Evolutionary conservation across 2,113 vertebrate species (phyloP), one percentile per base, ranked within the genome.

Genomic region (Caranx melampygus): DNA sequence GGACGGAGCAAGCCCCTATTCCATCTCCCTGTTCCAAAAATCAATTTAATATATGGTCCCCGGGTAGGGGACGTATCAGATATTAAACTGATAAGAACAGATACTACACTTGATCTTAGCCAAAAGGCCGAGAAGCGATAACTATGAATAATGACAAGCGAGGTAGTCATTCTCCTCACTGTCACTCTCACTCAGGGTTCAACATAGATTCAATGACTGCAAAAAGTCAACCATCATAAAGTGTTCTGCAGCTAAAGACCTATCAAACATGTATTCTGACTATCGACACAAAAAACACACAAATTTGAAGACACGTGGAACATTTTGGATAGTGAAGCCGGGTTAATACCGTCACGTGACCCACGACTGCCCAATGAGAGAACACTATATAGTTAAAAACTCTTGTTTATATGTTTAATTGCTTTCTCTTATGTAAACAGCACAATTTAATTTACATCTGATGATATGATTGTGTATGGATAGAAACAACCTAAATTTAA

Each of bases 31-130:
- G 61, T 9, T 88, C 87, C 83, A 88, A 88, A 83, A 88, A 88
- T 81, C 83, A 88, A 88, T 88, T 88, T 86, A 88, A 88, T 88
- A 88, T 88, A 88, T 86, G 83, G 83, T 88, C 80, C 77, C 87
- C 87, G 76, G 67, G 3, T 88, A 94, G 89, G 91, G 87, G 58
- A 93, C 88, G 87, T 93, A 94, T 94, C 92, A 94, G 90, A 93
- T 94, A 94, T 94, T 94, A 95, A 94, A 94, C 93, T 95, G 93
- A 94, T 94, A 93, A 94, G 90, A 95, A 94, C 91, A 92, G 88
- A 90, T 88, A 84, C 78, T 89, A 85, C 87, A 88, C 84, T 81
- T 90, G 87, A 92, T 90, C 90, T 92, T 92, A 94, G 88, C 89
- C 91, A 94, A 91, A 94, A 95, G 89, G 90, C 91, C 89, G 89